These are phyloP conservation scores for Lontra canadensis DNA, from an alignment of 2,113 vertebrate genomes.

Conservation along the genomic window DNA sequence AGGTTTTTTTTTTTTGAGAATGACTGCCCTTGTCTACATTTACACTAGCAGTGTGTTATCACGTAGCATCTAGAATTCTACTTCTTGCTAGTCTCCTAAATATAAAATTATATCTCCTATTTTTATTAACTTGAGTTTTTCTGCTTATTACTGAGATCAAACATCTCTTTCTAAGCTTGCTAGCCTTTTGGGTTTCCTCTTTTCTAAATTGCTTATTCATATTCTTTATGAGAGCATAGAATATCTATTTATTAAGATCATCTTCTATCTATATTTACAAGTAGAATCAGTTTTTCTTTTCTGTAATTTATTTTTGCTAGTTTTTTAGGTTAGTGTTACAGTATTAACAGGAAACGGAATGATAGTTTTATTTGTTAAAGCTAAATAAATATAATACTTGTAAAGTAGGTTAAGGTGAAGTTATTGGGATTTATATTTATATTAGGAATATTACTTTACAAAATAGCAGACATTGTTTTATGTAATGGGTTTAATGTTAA, in stretches of 20 bases:
- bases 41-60: background rate
- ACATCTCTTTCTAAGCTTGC: background rate
- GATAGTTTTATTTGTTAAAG: background rate
- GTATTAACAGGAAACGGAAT: background rate
- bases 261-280: background rate
- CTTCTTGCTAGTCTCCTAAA: background rate
- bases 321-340: background rate
- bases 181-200: background rate
- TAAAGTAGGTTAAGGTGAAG: background rate
- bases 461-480: background rate
- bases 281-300: background rate
- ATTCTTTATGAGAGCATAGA: background rate
- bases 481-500: constrained; percentile 11
- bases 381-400: background rate
- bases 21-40: background rate
- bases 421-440: background rate
- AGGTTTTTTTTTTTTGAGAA: background rate
- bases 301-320: constrained; percentile 29
- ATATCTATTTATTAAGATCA: background rate
- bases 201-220: background rate
- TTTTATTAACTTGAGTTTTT: background rate
- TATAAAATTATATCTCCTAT: background rate
- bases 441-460: background rate
- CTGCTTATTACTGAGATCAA: background rate
- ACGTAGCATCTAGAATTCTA: background rate